Percentiles rank a stretch among this genome's conserved stretches.
Evolutionary conservation across 2,797 vertebrate species (phyloP).

Genomic region (Meriones psammophilus): DNA sequence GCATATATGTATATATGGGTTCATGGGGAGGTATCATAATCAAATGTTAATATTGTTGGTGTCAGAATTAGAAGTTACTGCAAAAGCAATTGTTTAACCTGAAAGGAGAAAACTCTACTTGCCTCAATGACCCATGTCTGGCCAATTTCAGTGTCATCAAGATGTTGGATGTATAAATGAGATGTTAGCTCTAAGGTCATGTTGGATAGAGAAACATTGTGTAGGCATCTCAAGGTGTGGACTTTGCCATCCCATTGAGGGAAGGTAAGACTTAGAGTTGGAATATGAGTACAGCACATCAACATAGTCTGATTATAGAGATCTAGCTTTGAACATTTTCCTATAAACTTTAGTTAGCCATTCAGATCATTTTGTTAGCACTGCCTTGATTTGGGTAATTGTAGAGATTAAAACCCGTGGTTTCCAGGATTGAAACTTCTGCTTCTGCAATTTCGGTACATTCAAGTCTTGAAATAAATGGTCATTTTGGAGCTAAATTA

Average conservation of each 20-base stretch:
- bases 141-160: neutral
- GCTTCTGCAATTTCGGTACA: slow-evolving; percentile 47
- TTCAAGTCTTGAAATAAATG: slow-evolving; percentile 73
- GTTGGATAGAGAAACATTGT: neutral
- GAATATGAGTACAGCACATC: slow-evolving; percentile 6
- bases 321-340: slow-evolving; percentile 37
- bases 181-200: neutral
- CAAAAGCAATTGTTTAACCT: neutral
- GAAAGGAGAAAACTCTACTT: neutral
- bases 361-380: slow-evolving; percentile 66
- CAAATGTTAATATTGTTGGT: neutral
- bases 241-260: neutral
- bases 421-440: slow-evolving; percentile 54
- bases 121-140: neutral
- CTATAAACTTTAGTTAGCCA: slow-evolving; percentile 49
- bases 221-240: neutral
- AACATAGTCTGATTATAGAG: slow-evolving; percentile 39
- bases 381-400: slow-evolving; percentile 66
- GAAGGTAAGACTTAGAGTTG: neutral
- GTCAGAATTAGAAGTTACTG: neutral
- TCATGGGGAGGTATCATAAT: neutral
- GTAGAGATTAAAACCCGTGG: slow-evolving; percentile 28
- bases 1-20: neutral
- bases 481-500: slow-evolving; percentile 66
- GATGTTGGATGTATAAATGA: neutral